phyloP scores from a whole-genome alignment of 2,113 vertebrate genomes.

The Hippocampus abdominalis region DNA sequence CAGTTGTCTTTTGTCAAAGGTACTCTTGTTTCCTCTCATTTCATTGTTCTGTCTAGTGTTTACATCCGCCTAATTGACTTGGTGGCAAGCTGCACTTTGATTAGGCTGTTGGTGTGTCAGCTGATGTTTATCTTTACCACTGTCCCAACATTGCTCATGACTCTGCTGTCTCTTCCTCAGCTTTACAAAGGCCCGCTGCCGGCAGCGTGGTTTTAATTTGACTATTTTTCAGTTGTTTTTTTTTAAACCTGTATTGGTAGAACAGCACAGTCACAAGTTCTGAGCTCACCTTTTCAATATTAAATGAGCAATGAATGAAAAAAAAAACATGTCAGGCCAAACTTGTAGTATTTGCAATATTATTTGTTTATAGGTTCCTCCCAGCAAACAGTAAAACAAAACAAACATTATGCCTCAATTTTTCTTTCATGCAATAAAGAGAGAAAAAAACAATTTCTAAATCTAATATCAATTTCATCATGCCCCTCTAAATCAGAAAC shows the following conservation, averaged over 20 bases:
- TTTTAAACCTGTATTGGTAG: not conserved
- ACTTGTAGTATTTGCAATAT: no score
- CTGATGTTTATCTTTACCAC: slow-evolving; percentile 50
- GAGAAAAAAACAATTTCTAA: no score
- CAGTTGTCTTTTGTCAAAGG: no score
- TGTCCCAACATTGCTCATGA: slow-evolving; percentile 12
- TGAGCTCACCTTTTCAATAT: not conserved
- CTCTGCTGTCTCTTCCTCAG: slow-evolving; percentile 4
- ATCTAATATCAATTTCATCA: no score
- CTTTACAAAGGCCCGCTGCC: not conserved
- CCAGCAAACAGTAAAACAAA: no score
- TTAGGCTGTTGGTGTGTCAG: slow-evolving; percentile 42
- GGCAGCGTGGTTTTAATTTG: not conserved
- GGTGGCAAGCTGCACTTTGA: slow-evolving; percentile 47
- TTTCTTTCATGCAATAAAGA: no score
- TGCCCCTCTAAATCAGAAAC: not conserved
- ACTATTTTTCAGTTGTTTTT: not conserved
- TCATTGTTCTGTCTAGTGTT: slow-evolving; percentile 29
- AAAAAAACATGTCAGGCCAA: no score
- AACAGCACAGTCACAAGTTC: not conserved
- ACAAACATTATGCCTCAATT: no score
- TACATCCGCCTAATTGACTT: slow-evolving; percentile 52
- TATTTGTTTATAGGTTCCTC: no score
- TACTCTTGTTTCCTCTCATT: slow-evolving; percentile 30
- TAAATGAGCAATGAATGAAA: no score